Evolutionary conservation across 2,113 vertebrate genomes (phyloP).

Genomic region (Campylorhamphus procurvoides): DNA sequence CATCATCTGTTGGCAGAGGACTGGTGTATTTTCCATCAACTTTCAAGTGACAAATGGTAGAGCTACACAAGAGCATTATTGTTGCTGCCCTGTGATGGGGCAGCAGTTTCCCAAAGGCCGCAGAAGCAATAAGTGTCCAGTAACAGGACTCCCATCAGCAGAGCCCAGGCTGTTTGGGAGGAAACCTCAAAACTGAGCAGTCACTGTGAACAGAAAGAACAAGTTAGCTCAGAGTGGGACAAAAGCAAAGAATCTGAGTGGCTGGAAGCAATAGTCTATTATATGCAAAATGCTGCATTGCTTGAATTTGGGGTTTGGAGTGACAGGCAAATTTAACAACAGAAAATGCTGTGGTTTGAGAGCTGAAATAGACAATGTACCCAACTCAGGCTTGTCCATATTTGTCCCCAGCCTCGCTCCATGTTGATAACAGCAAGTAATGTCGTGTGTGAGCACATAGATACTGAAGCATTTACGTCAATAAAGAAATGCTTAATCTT

Average conservation of each 20-base stretch:
- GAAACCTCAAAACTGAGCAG: neutral
- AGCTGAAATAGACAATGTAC: neutral
- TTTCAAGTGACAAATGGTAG: neutral
- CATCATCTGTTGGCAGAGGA: neutral
- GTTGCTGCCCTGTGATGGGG: neutral
- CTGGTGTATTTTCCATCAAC: neutral
- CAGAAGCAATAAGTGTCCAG: neutral
- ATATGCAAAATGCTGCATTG: rapidly evolving
- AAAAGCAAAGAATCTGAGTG: neutral
- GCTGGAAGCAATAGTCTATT: neutral
- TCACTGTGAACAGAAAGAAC: neutral
- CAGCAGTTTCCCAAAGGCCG: neutral
- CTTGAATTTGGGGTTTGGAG: neutral
- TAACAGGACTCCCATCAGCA: neutral
- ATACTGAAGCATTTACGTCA: neutral
- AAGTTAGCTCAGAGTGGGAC: rapidly evolving
- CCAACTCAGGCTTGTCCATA: rapidly evolving
- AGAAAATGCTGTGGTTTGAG: neutral
- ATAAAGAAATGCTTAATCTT: neutral
- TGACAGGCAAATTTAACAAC: neutral
- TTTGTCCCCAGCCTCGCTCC: neutral
- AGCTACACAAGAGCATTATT: neutral
- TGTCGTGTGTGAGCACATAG: neutral
- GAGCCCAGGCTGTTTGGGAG: neutral
- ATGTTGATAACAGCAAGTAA: neutral